These are phyloP conservation scores for Sinelater perroti DNA, from an alignment of 2,888 invertebrate genomes.

Conservation along the genomic window DNA sequence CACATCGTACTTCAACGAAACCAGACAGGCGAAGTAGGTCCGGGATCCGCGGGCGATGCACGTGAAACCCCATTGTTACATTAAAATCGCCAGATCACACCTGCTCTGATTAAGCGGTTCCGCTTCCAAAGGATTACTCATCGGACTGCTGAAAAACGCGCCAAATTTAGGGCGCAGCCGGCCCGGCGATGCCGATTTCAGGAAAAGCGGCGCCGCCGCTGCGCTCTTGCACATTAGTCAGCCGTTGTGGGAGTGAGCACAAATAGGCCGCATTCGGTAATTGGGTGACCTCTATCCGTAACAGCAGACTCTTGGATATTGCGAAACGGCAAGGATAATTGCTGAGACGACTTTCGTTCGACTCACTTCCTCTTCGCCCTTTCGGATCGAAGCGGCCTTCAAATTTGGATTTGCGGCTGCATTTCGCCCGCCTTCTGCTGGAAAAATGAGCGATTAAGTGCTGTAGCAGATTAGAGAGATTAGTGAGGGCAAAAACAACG, in stretches of 20 bases:
- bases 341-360: slow-evolving; percentile 1
- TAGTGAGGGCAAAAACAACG: no score
- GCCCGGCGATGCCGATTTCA: not conserved
- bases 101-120: not conserved
- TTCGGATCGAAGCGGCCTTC: not conserved
- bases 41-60: not conserved
- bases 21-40: not conserved
- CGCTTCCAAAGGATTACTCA: no score
- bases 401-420: no score
- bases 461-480: no score
- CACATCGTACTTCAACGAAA: not conserved
- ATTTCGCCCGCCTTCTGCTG: no score
- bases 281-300: not conserved
- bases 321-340: slow-evolving; percentile 8
- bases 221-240: no score
- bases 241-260: not conserved
- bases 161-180: not conserved
- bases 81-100: not conserved
- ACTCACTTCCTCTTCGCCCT: slow-evolving; percentile 1
- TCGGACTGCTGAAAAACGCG: no score
- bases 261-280: not conserved
- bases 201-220: not conserved
- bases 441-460: no score
- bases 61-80: not conserved
- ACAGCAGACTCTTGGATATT: not conserved